phyloP scores from a whole-genome alignment of 2,797 vertebrate genomes.

The Synanceia verrucosa region DNA sequence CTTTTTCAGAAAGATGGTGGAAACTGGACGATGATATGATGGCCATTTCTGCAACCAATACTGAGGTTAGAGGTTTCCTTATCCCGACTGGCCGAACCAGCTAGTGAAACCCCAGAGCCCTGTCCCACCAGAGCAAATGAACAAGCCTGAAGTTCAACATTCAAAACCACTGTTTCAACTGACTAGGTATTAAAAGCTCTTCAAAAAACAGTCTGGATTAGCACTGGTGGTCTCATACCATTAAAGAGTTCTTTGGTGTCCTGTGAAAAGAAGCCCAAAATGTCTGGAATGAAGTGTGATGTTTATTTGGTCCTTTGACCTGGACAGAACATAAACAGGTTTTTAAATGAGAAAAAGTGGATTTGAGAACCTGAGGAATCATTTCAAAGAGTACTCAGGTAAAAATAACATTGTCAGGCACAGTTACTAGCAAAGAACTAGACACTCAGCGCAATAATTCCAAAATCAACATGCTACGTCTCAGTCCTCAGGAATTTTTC shows the following conservation, averaged over 20 bases:
- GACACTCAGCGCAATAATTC: conserved; percentile 73
- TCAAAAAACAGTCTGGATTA: conserved; percentile 11
- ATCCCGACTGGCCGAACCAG: background rate
- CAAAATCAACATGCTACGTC: conserved; percentile 77
- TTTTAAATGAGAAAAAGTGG: conserved; percentile 45
- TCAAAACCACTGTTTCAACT: background rate
- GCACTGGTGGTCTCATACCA: background rate
- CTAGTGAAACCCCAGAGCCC: background rate
- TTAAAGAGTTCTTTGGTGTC: conserved; percentile 12
- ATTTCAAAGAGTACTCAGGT: conserved; percentile 66
- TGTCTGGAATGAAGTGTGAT: conserved; percentile 33
- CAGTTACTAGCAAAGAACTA: conserved; percentile 60
- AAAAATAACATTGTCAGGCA: conserved; percentile 74
- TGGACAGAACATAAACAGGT: conserved; percentile 42
- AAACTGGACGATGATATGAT: background rate
- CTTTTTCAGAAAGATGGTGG: background rate
- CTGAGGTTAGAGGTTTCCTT: background rate
- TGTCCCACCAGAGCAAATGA: background rate
- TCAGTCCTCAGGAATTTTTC: conserved; percentile 82
- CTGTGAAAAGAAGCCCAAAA: conserved; percentile 28
- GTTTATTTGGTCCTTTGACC: conserved; percentile 35
- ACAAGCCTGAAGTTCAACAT: background rate
- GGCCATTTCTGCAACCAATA: background rate
- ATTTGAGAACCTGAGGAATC: conserved; percentile 40
- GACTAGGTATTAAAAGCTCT: background rate